A percentile compares a stretch with the other conserved stretches of the same genome.
phyloP scores from a whole-genome alignment of 1,140 invertebrate species.

The Macrocentrus cingulum region DNA sequence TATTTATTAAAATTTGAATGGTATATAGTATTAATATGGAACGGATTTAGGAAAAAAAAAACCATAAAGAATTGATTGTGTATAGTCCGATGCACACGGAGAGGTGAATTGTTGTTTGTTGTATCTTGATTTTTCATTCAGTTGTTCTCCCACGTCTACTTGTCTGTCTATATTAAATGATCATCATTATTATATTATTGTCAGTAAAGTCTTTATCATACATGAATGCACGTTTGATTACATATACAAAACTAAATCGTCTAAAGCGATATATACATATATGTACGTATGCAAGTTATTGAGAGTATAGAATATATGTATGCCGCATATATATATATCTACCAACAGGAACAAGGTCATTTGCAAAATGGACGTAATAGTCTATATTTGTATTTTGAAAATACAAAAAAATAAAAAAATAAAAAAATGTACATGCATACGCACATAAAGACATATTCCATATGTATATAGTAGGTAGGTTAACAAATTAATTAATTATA shows the following conservation, averaged over 20 bases:
- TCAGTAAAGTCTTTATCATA: slow-evolving; percentile 43
- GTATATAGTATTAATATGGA: slow-evolving; percentile 11
- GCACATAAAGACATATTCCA: slow-evolving; percentile 51
- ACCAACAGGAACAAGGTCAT: too few species aligned
- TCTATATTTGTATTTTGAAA: slow-evolving; percentile 3
- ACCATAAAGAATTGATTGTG: slow-evolving; percentile 5
- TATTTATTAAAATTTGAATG: slow-evolving; percentile 14
- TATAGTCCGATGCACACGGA: slow-evolving; percentile 14
- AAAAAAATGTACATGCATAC: slow-evolving; percentile 45
- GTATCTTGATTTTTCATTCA: slow-evolving; percentile 20
- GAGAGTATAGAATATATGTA: slow-evolving; percentile 30
- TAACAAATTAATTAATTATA: slow-evolving; percentile 60
- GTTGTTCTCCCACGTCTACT: slow-evolving; percentile 17
- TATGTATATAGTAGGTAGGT: slow-evolving; percentile 58
- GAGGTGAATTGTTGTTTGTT: slow-evolving; percentile 23
- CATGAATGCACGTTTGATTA: slow-evolving; percentile 45
- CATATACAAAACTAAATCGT: slow-evolving; percentile 27
- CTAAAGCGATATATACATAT: slow-evolving; percentile 39
- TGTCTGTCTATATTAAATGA: slow-evolving; percentile 25
- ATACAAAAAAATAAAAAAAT: slow-evolving; percentile 30
- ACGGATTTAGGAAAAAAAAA: slow-evolving; percentile 5
- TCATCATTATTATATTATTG: slow-evolving; percentile 38
- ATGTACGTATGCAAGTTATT: slow-evolving; percentile 44
- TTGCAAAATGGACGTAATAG: background rate
- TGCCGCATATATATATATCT: slow-evolving; percentile 7